A percentile compares a stretch with the other conserved stretches of the same genome.
These are phyloP conservation scores for Drosophila eohydei DNA, from an alignment of 2,888 invertebrate genomes.

Conservation along the genomic window DNA sequence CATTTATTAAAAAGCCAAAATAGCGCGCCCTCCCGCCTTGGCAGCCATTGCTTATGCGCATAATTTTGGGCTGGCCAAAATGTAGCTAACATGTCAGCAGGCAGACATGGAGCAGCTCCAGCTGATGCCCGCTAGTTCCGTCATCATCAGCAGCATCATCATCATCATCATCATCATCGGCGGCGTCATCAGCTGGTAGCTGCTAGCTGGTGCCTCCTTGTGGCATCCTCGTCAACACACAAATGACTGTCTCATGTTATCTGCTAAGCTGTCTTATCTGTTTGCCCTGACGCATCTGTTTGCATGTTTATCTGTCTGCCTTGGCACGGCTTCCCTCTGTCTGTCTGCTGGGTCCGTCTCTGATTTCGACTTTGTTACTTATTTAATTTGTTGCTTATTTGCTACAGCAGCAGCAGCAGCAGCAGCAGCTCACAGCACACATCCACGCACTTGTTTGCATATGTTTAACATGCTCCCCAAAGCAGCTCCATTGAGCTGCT, in stretches of 20 bases:
- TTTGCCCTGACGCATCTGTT: constrained; percentile 59
- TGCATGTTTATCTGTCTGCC: constrained; percentile 51
- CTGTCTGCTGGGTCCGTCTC: constrained; percentile 29
- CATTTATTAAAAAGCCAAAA: constrained; percentile 76
- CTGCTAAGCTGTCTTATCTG: constrained; percentile 79
- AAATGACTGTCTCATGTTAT: constrained; percentile 81
- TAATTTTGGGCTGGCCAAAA: constrained; percentile 54
- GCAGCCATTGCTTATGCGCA: constrained; percentile 47
- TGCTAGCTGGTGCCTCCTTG: constrained; percentile 23
- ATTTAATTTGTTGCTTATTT: constrained; percentile 80
- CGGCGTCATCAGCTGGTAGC: constrained; percentile 16
- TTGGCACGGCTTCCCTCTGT: neutral
- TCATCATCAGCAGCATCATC: constrained; percentile 33
- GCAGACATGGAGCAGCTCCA: neutral
- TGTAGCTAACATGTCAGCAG: constrained; percentile 38
- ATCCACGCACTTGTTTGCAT: constrained; percentile 74
- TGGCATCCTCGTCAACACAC: constrained; percentile 72
- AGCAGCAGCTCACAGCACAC: constrained; percentile 37
- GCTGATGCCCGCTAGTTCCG: constrained; percentile 41
- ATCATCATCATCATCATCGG: constrained; percentile 19
- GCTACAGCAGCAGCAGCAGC: constrained; percentile 22
- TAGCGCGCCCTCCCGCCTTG: constrained; percentile 7
- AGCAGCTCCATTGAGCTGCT: constrained; percentile 18
- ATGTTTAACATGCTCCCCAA: constrained; percentile 69
- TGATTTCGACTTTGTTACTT: constrained; percentile 76